Percentiles rank a stretch among this genome's conserved stretches.
phyloP scores from a whole-genome alignment of 2,113 vertebrate genomes.

The Camelus bactrianus region DNA sequence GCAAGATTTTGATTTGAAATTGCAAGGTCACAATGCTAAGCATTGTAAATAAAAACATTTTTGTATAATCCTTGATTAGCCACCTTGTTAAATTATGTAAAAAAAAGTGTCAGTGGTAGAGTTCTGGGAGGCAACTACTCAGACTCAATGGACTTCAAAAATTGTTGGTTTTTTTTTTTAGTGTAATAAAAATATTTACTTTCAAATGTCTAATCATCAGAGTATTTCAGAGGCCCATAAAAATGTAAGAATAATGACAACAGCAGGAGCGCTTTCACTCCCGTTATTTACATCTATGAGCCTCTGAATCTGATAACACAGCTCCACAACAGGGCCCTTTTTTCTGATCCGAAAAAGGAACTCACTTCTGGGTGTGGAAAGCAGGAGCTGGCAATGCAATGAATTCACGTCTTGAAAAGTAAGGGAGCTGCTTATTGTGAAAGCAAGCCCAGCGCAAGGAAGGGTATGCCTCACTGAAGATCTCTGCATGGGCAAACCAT shows the following conservation, averaged over 20 bases:
- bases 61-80: background rate
- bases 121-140: conserved; percentile 24
- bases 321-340: conserved; percentile 61
- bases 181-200: conserved; percentile 76
- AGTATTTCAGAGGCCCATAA: conserved; percentile 73
- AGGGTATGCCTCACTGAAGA: background rate
- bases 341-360: conserved; percentile 46
- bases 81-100: conserved; percentile 1
- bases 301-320: conserved; percentile 65
- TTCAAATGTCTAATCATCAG: conserved; percentile 66
- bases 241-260: conserved; percentile 66
- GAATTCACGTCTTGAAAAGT: background rate
- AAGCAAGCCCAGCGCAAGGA: background rate
- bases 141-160: conserved; percentile 44
- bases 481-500: background rate
- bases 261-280: conserved; percentile 45
- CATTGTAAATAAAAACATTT: conserved; percentile 4
- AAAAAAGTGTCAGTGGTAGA: background rate
- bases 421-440: background rate
- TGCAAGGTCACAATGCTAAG: background rate
- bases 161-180: conserved; percentile 68
- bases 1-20: conserved; percentile 40
- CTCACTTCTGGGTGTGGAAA: background rate
- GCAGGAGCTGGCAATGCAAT: background rate
- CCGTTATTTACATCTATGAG: conserved; percentile 34